phyloP scores from a whole-genome alignment of 2,888 invertebrate genomes.

The Eustalomyia histrio region DNA sequence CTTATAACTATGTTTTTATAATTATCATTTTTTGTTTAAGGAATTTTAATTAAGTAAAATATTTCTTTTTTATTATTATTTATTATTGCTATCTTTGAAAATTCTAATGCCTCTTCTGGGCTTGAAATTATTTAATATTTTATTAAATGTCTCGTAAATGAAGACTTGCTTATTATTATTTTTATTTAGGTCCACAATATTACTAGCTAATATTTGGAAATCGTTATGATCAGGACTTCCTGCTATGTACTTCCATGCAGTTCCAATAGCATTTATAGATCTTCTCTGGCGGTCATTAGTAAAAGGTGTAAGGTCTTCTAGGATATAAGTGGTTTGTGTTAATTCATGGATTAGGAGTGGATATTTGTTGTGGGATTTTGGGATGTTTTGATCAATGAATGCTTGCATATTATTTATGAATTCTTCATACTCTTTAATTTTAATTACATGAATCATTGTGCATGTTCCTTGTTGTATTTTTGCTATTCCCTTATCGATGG shows the following conservation, averaged over 20 bases:
- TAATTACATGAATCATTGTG: slow-evolving; percentile 9
- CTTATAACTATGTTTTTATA: background rate
- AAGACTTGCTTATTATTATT: slow-evolving; percentile 62
- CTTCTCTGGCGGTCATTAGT: background rate
- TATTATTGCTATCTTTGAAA: slow-evolving; percentile 4
- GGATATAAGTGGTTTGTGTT: too few relatives aligned
- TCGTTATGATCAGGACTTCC: slow-evolving; percentile 55
- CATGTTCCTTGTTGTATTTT: slow-evolving; percentile 6
- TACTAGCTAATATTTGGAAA: slow-evolving; percentile 27
- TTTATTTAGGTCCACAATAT: slow-evolving; percentile 57
- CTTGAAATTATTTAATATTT: background rate
- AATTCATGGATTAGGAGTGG: background rate
- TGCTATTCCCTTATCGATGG: background rate
- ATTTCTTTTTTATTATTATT: slow-evolving; percentile 12
- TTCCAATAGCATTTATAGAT: background rate
- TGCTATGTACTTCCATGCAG: too few relatives aligned
- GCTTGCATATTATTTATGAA: background rate
- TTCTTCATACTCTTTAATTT: background rate
- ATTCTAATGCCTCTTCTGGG: background rate
- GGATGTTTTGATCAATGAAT: background rate
- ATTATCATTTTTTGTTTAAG: background rate
- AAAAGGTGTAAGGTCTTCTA: background rate
- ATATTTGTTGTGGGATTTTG: too few relatives aligned
- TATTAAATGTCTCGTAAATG: slow-evolving; percentile 46
- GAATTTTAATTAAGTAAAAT: background rate